Evolutionary conservation across 2,113 vertebrate species (phyloP).

Genomic region (Glaucomys volans): DNA sequence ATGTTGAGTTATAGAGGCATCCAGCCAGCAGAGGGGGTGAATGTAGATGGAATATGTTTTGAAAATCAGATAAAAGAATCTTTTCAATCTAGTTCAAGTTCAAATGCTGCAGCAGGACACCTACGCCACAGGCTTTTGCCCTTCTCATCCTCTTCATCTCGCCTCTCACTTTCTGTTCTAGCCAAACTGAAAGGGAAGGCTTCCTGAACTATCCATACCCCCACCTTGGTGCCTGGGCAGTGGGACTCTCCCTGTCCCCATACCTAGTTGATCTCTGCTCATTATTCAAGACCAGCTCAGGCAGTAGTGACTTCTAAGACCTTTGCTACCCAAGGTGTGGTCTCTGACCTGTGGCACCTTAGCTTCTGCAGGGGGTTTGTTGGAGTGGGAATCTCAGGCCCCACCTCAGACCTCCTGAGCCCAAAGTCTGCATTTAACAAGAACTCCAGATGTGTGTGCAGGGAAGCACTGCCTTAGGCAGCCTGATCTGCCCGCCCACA

Average conservation of each 20-base stretch:
- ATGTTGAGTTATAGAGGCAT: neutral
- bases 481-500: neutral
- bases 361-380: neutral
- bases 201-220: neutral
- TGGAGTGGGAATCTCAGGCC: neutral
- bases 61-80: conserved; percentile 12
- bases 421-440: neutral
- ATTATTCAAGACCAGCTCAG: neutral
- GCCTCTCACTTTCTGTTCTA: neutral
- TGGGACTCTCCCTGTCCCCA: accelerated
- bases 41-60: neutral
- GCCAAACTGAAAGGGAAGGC: neutral
- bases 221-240: neutral
- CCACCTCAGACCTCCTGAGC: neutral
- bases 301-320: neutral
- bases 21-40: neutral
- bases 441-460: neutral
- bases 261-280: neutral
- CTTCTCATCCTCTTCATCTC: neutral
- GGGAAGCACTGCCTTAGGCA: neutral
- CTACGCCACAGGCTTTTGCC: neutral
- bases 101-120: neutral
- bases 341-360: neutral
- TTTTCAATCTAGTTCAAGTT: neutral
- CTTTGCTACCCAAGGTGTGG: neutral